Base-by-base conservation (phyloP, 2,113 vertebrate genomes). In the Sinocyclocheilus rhinocerous region DNA sequence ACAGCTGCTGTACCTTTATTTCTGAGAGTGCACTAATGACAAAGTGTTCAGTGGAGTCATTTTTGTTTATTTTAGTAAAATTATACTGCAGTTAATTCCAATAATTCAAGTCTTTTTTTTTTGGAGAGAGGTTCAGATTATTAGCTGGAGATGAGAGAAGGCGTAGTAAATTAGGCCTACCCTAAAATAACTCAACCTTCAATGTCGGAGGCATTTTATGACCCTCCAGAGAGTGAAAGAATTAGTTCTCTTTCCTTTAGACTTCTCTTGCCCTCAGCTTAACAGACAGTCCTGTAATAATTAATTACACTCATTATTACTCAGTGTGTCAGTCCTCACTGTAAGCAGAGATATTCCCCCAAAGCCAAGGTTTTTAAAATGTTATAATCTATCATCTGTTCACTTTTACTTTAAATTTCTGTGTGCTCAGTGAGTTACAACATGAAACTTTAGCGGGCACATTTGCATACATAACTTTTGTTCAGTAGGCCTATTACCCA, bases 171-270 rank as follows among this genome's bases (percentile, higher is more conserved):
- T 67, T 69, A 82, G 80, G 80, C 61, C 80, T 70, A 7, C 45
- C 81, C 45, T 33, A 83, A 83, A 83, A 83, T 83, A 83, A 69
- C 81, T 83, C 81, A 70, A 83, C 81, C 81, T 83, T 69, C 81
- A 83, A 52, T 70, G 65, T 83, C 11, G 6, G 20, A 70, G 48
- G 18, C 65, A 29, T 20, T 82, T 82, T 82, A 69, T 50, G 63
- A 82, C 59, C 78, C 65, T 70, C 81, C 18, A 70, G 81, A 83
- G 63, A 70, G 10, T 33, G 16, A 55, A 55, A 83, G 65, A 83
- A 83, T 70, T 70, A 29, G 45, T 36, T 55, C 45, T 70, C 45
- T 70, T 67, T 70, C 65, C 61, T 33, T 69, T 48, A 67, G 42
- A 45, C 63, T 82, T 65, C n/a, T 82, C 48, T 83, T 70, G 81